Percentiles rank a stretch among this genome's conserved stretches.
Conservation (phyloP, 2,797 vertebrate genomes). For the Oceanodroma leucorhoa region DNA sequence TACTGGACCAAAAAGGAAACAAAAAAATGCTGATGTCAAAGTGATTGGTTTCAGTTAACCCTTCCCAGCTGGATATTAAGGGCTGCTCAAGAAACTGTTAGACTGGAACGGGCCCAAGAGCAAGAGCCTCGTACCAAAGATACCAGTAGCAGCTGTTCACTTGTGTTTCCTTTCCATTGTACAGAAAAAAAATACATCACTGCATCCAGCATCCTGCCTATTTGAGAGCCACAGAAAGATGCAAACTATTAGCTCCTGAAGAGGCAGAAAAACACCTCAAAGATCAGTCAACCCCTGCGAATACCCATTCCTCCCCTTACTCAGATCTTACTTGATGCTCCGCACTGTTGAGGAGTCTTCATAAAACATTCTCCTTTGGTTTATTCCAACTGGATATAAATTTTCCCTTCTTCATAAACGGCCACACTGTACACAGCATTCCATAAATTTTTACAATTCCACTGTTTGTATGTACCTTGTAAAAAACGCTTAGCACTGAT, state of each 20-base stretch:
- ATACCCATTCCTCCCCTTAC: not conserved
- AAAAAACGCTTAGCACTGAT: slow-evolving; percentile 92
- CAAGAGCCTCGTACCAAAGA: not conserved
- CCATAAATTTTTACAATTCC: slow-evolving; percentile 72
- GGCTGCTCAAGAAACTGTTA: slow-evolving; percentile 18
- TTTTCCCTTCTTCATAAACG: slow-evolving; percentile 57
- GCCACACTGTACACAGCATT: slow-evolving; percentile 63
- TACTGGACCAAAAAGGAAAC: slow-evolving; percentile 47
- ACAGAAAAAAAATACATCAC: not conserved
- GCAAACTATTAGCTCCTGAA: not conserved
- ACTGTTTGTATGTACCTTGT: slow-evolving; percentile 85
- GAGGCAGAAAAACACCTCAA: not conserved
- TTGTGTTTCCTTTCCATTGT: not conserved
- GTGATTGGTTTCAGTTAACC: slow-evolving; percentile 39
- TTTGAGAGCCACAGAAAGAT: not conserved
- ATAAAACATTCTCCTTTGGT: slow-evolving; percentile 20
- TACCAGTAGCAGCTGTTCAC: not conserved
- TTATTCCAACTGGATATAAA: slow-evolving; percentile 57
- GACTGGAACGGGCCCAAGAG: not conserved
- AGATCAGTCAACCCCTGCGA: not conserved
- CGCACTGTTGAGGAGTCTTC: not conserved
- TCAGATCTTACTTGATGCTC: not conserved
- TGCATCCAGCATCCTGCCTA: not conserved
- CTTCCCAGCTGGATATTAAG: slow-evolving; percentile 45
- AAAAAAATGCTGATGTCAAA: slow-evolving; percentile 48